phyloP scores from a whole-genome alignment of 2,113 vertebrate genomes.

The Thymallus thymallus region DNA sequence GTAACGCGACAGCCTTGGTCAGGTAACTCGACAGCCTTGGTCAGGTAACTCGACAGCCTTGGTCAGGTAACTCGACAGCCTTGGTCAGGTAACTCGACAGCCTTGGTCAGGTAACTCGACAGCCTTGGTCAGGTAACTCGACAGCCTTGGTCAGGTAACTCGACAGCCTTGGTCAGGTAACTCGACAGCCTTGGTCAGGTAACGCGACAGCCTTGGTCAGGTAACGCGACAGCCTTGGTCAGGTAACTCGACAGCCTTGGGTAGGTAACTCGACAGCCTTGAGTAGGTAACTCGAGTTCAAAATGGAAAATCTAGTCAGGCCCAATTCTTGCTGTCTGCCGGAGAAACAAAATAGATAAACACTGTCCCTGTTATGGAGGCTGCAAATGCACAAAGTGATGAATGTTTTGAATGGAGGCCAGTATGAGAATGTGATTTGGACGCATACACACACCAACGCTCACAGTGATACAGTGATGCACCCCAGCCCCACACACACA shows the following conservation, averaged over 20 bases:
- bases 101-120: no score
- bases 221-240: no score
- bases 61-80: no score
- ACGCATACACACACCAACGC: no score
- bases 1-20: no score
- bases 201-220: neutral
- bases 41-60: neutral
- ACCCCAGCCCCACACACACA: no score
- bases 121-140: neutral
- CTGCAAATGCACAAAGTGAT: neutral
- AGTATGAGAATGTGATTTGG: no score
- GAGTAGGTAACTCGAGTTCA: neutral
- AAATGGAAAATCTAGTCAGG: conserved; percentile 2
- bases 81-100: neutral
- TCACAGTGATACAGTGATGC: no score
- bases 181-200: no score
- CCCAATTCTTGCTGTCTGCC: neutral
- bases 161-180: neutral
- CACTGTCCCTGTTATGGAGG: neutral
- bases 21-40: neutral
- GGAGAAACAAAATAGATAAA: no score
- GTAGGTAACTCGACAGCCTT: neutral
- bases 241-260: neutral
- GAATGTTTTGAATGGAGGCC: no score
- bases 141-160: no score